phyloP scores from a whole-genome alignment of 2,113 vertebrate genomes.

The Rafetus swinhoei region DNA sequence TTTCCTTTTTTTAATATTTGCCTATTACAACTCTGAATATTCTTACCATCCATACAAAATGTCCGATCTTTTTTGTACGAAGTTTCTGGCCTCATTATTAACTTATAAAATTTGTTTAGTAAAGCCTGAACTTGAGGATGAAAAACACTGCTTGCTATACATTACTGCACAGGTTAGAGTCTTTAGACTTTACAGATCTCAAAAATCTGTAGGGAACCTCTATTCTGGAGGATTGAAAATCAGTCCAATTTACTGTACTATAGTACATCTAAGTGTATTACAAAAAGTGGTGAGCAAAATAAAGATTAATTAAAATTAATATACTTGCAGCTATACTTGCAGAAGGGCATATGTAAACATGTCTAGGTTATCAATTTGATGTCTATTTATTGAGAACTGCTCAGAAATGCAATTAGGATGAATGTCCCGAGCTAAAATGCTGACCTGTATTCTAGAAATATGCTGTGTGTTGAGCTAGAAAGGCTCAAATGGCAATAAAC shows the following conservation, averaged over 20 bases:
- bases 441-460: not conserved
- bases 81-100: not conserved
- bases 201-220: not conserved
- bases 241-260: not conserved
- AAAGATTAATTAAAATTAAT: not conserved
- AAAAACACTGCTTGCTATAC: not conserved
- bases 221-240: not conserved
- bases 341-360: not conserved
- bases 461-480: not conserved
- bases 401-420: conserved; percentile 5
- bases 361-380: not conserved
- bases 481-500: not conserved
- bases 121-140: not conserved
- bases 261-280: not conserved
- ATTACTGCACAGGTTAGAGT: not conserved
- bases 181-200: not conserved
- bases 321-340: not conserved
- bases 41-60: not conserved
- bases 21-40: not conserved
- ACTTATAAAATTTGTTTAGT: not conserved
- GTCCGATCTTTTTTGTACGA: not conserved
- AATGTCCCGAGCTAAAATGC: not conserved
- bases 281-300: not conserved
- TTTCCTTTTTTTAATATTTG: not conserved
- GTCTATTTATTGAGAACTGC: not conserved